Percentiles rank a stretch among this genome's conserved stretches.
Conservation (phyloP, 2,888 invertebrate genomes). For the Temnothorax rugatulus region DNA sequence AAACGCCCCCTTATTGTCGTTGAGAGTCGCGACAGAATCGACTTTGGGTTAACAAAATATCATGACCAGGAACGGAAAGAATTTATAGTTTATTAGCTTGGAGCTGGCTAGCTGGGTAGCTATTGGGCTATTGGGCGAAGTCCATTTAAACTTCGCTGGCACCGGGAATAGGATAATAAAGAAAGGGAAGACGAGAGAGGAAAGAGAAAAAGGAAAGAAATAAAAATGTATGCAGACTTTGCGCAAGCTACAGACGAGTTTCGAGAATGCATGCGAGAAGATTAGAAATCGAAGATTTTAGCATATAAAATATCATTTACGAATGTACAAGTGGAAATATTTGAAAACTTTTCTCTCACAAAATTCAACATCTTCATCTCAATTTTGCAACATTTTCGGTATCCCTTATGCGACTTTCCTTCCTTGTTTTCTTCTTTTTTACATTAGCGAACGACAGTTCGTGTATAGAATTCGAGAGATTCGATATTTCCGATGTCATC, state of each 20-base stretch:
- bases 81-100: slow-evolving; percentile 84
- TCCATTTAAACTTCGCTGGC: slow-evolving; percentile 81
- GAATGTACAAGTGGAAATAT: background rate
- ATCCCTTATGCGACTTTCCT: background rate
- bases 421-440: background rate
- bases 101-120: slow-evolving; percentile 75
- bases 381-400: background rate
- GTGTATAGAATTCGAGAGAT: background rate
- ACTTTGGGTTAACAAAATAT: slow-evolving; percentile 77
- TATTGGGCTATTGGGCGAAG: slow-evolving; percentile 80
- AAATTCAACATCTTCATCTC: background rate
- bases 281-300: slow-evolving; percentile 51
- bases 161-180: slow-evolving; percentile 77
- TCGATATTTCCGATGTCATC: slow-evolving; percentile 47
- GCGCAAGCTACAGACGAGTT: slow-evolving; percentile 9
- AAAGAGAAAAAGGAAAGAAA: slow-evolving; percentile 26
- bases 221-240: slow-evolving; percentile 47
- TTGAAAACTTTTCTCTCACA: background rate
- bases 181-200: slow-evolving; percentile 59
- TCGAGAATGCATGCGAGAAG: slow-evolving; percentile 22
- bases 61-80: slow-evolving; percentile 69
- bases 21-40: slow-evolving; percentile 60
- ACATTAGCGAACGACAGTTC: slow-evolving; percentile 10
- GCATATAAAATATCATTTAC: slow-evolving; percentile 40
- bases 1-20: slow-evolving; percentile 49